phyloP scores from a whole-genome alignment of 2,113 vertebrate species.

The Noturus placidus region DNA sequence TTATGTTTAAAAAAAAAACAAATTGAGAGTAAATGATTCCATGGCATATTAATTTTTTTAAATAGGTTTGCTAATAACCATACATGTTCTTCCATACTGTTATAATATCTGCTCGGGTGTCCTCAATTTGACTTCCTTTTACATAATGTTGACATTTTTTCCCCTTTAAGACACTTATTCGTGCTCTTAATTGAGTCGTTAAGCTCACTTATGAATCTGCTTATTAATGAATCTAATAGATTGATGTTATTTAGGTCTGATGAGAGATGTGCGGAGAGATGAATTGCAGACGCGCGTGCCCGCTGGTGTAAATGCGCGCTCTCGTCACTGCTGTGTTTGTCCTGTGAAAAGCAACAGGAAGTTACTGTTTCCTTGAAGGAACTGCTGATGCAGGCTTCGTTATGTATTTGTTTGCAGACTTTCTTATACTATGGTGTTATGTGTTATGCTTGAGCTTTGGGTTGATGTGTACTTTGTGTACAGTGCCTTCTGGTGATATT shows the following conservation, averaged over 20 bases:
- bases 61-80: background rate
- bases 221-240: background rate
- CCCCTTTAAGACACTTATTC: background rate
- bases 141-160: background rate
- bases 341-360: constrained; percentile 20
- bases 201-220: background rate
- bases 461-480: background rate
- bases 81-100: background rate
- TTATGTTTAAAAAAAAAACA: background rate
- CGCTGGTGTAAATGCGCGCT: background rate
- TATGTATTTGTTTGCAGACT: background rate
- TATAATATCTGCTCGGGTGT: background rate
- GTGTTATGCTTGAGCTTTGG: background rate
- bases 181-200: background rate
- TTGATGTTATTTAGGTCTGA: background rate
- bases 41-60: background rate
- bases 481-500: too few species aligned
- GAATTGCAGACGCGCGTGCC: background rate
- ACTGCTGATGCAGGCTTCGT: constrained; percentile 2
- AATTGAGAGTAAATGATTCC: background rate
- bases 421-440: background rate
- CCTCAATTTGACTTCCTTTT: background rate
- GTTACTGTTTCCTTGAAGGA: constrained; percentile 4
- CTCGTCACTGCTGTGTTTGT: constrained; percentile 4
- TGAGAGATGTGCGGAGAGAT: background rate